Evolutionary conservation across 2,113 vertebrate genomes (phyloP), one percentile per base, ranked within the genome.

Genomic region (Cromileptes altivelis): DNA sequence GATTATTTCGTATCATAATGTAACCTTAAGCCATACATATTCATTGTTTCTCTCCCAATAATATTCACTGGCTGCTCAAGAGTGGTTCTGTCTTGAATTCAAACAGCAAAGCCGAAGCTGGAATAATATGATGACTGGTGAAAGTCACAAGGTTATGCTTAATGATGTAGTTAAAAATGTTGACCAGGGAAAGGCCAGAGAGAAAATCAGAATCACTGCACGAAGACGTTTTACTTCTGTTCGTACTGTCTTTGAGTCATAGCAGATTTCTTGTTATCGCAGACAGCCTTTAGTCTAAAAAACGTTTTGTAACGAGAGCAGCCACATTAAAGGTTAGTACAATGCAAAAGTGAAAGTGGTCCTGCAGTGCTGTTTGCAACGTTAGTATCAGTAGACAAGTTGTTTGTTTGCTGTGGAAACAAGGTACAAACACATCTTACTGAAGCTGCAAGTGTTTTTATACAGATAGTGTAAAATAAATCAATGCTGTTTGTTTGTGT

Each of bases 141-240:
- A 9, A 70, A 49, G 73, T 25, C 70, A 81, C 27, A 42, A 67
- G 78, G 78, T 75, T 67, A 30, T 33, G 25, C 19, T 78, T 73
- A 80, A 85, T 73, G 45, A 80, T 73, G 83, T 58, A 21, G 30
- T 72, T 73, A 45, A 18, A 50, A 30, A 76, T 72, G 57, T 58
- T 56, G 49, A 80, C 23, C 40, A 64, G 70, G 45, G 37, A 69
- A 42, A 57, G 18, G 42, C 17, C n/a, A 23, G 19, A 67, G 0
- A 71, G 17, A 71, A 40, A 40, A 56, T 61, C 13, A 53, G 19
- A 27, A 68, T 33, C 15, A 7, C 2, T 50, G 13, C 6, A 61
- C 27, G 13, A 33, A 60, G 12, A 55, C 17, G 21, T 21, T 53
- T 52, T 8, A 50, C 69, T 42, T n/a, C 18, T 13, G 13, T 18